A percentile compares a stretch with the other conserved stretches of the same genome.
Conservation (phyloP, 2,888 invertebrate species). For the Hemicrepidius hirtus region DNA sequence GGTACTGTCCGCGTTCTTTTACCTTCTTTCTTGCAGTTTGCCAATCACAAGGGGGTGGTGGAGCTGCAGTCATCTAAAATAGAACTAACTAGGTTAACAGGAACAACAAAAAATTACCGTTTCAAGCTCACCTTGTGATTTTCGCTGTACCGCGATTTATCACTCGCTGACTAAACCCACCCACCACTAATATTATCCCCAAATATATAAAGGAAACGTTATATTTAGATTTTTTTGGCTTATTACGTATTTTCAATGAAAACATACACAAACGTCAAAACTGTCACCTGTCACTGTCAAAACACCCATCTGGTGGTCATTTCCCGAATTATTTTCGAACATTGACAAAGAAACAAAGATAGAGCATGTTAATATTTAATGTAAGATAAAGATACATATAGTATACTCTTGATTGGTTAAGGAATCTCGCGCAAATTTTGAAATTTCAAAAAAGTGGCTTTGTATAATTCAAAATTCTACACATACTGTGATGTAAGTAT, state of each 20-base stretch:
- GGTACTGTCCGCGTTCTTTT: constrained; percentile 82
- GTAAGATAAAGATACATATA: too few relatives aligned
- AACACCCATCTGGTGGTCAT: not conserved
- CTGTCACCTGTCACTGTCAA: constrained; percentile 3
- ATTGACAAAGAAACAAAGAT: too few relatives aligned
- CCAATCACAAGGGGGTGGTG: constrained; percentile 80
- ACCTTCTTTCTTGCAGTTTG: constrained; percentile 83
- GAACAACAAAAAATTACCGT: not conserved
- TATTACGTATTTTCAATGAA: constrained; percentile 8
- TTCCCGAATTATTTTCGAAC: not conserved
- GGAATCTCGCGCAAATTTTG: too few relatives aligned
- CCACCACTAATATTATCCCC: not conserved
- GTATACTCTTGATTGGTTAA: too few relatives aligned
- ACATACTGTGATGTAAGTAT: too few relatives aligned
- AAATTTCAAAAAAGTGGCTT: too few relatives aligned
- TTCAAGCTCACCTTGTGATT: constrained; percentile 3
- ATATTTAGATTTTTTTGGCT: constrained; percentile 13
- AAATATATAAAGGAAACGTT: constrained; percentile 1
- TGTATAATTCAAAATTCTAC: too few relatives aligned
- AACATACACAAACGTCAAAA: constrained; percentile 16
- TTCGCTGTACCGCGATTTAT: not conserved
- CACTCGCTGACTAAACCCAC: constrained; percentile 6
- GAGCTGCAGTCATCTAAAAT: constrained; percentile 73
- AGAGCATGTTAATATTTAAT: too few relatives aligned
- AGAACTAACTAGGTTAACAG: not conserved